Conservation (phyloP, 2,888 invertebrate species). For the Drepanosiphum platanoidis region DNA sequence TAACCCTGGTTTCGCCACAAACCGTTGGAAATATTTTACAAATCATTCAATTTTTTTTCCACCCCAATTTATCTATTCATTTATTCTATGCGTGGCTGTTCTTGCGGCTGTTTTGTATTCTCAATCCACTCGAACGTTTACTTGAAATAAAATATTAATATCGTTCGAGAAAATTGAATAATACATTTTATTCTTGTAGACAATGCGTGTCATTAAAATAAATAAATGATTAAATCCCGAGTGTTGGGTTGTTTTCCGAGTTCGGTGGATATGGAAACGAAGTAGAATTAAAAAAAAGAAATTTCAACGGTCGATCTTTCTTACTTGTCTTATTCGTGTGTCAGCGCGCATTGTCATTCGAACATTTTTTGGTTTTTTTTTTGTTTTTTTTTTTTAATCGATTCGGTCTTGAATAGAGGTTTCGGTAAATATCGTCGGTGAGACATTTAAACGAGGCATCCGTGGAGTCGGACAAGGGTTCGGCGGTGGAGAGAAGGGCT, state of each 20-base stretch:
- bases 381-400: conserved; percentile 22
- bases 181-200: neutral
- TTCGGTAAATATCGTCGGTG: conserved; percentile 49
- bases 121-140: no score
- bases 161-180: no score
- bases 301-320: neutral
- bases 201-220: neutral
- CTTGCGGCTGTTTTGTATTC: no score
- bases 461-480: neutral
- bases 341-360: neutral
- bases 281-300: neutral
- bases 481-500: neutral
- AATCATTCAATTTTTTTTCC: no score
- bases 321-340: neutral
- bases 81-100: no score
- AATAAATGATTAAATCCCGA: neutral
- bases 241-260: conserved; percentile 18
- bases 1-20: no score
- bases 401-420: conserved; percentile 44
- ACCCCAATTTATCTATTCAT: no score
- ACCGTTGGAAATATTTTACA: no score
- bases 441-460: conserved; percentile 46
- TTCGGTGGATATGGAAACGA: neutral
- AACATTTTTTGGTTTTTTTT: conserved; percentile 28
- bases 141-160: no score